phyloP scores from a whole-genome alignment of 92 coral and sea anemone species.

The Porites lobata region DNA sequence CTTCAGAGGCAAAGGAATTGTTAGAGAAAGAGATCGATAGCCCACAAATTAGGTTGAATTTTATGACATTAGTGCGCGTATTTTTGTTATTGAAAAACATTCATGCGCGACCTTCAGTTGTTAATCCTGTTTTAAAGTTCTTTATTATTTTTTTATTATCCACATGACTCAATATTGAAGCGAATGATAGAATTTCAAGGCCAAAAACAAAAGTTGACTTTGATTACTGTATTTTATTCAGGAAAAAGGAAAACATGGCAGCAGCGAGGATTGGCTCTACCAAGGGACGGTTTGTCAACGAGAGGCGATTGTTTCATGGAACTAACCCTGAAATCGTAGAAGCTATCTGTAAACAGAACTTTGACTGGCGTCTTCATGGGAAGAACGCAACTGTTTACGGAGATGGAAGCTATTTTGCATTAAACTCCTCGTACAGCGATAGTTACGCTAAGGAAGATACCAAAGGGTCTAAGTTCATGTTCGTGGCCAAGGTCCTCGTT shows the following conservation, averaged over 20 bases:
- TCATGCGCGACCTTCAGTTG: no score
- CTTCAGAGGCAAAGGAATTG: no score
- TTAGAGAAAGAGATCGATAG: no score
- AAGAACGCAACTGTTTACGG: conserved; percentile 82
- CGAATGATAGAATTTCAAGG: no score
- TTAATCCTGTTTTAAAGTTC: no score
- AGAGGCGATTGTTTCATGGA: conserved; percentile 87
- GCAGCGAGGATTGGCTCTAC: conserved; percentile 25
- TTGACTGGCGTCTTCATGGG: conserved; percentile 92
- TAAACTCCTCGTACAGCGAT: conserved; percentile 75
- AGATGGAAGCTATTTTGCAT: conserved; percentile 92
- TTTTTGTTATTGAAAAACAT: no score
- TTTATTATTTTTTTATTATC: no score
- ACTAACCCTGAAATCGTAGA: conserved; percentile 63
- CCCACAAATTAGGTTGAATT: no score
- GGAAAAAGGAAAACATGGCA: conserved; percentile 70
- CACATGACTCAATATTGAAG: no score
- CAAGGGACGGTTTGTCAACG: conserved; percentile 16
- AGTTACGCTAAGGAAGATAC: conserved; percentile 43
- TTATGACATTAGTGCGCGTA: no score
- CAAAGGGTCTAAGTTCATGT: conserved; percentile 50
- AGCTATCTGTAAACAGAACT: conserved; percentile 93
- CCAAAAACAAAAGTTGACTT: background rate
- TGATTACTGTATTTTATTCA: background rate
- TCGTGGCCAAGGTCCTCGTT: conserved; percentile 85